These are phyloP conservation scores for Coptodon bakossiorum DNA, from an alignment of 2,113 vertebrate species.

Conservation along the genomic window DNA sequence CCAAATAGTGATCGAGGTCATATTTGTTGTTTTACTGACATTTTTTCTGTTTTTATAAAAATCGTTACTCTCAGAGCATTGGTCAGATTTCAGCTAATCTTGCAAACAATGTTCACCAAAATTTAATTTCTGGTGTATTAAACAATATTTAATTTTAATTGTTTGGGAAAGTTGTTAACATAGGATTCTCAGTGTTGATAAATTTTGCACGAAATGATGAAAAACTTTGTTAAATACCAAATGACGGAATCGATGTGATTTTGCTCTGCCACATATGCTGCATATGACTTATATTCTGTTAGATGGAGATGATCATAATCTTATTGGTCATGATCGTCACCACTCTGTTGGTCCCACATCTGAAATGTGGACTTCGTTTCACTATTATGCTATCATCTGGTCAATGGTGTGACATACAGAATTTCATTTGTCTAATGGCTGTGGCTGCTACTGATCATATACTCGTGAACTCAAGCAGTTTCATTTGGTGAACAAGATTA, in stretches of 20 bases:
- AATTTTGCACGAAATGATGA: background rate
- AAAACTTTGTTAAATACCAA: background rate
- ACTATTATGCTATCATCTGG: background rate
- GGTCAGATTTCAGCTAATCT: background rate
- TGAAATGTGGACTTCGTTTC: background rate
- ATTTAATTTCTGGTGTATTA: background rate
- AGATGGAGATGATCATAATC: background rate
- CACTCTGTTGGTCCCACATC: background rate
- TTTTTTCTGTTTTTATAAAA: background rate
- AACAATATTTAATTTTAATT: background rate
- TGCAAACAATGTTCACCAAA: background rate
- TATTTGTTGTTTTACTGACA: background rate
- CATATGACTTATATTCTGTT: background rate
- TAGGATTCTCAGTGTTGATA: background rate
- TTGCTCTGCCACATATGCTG: background rate
- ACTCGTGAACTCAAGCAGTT: background rate
- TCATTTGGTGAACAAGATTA: background rate
- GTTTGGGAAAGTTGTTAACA: background rate
- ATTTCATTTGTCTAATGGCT: background rate
- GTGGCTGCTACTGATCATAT: background rate
- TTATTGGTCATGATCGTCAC: background rate
- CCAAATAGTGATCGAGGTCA: background rate
- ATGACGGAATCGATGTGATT: background rate
- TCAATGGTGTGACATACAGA: background rate
- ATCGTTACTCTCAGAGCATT: background rate